Evolutionary conservation across 2,797 vertebrate genomes (phyloP).

Genomic region (Pteronotus mesoamericanus): DNA sequence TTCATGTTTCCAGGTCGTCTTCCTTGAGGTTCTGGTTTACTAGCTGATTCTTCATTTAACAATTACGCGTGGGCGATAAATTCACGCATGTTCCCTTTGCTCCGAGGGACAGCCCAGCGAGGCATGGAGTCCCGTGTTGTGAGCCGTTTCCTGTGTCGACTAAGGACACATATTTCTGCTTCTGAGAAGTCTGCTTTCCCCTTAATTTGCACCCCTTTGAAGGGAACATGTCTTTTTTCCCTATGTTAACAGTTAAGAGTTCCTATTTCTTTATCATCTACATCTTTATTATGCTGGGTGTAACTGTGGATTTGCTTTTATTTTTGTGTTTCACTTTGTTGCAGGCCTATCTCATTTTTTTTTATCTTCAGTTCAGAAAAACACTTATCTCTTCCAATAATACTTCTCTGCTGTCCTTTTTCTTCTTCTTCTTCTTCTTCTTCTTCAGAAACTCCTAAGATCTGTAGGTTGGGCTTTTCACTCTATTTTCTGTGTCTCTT

Average conservation of each 20-base stretch:
- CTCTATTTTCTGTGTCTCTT: neutral
- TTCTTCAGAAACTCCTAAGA: neutral
- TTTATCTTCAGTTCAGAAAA: slow-evolving; percentile 1
- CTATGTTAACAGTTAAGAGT: neutral
- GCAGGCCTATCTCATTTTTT: neutral
- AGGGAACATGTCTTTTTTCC: neutral
- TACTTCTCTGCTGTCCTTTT: neutral
- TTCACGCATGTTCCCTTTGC: neutral
- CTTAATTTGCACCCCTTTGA: neutral
- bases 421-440: neutral
- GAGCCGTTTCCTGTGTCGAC: neutral
- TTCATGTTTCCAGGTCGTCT: neutral
- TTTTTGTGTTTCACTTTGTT: neutral
- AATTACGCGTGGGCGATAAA: neutral
- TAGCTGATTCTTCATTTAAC: neutral
- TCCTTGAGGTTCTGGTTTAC: neutral
- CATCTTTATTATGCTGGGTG: neutral
- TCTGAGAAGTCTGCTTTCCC: neutral
- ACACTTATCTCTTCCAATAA: neutral
- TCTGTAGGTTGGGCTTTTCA: neutral
- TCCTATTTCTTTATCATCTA: neutral
- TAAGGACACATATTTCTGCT: neutral
- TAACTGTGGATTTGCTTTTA: neutral
- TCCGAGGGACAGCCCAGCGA: neutral
- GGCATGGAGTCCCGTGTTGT: neutral